Percentiles rank a stretch among this genome's conserved stretches.
Evolutionary conservation across 2,797 vertebrate species (phyloP).

Genomic region (Thunnus albacares): DNA sequence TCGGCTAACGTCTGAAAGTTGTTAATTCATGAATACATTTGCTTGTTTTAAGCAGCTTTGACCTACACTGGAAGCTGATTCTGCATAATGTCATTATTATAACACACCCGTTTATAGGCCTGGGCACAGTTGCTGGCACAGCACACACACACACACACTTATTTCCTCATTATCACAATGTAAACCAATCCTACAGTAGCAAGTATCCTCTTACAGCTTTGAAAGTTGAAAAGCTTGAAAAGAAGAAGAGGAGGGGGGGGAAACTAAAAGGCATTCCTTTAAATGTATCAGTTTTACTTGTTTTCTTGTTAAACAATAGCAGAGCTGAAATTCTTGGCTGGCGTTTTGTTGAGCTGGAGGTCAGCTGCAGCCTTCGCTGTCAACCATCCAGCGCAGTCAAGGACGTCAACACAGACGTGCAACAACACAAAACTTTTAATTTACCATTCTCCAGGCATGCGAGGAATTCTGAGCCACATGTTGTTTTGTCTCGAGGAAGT

Average conservation of each 20-base stretch:
- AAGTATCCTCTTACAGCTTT: not conserved
- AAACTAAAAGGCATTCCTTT: not conserved
- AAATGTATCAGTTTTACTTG: not conserved
- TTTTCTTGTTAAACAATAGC: not conserved
- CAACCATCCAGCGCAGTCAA: constrained; percentile 27
- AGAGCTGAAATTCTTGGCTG: not conserved
- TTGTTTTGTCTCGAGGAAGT: constrained; percentile 72
- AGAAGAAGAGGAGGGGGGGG: not conserved
- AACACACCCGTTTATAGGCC: not conserved
- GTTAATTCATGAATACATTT: not conserved
- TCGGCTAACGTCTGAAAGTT: not conserved
- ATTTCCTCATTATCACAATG: not conserved
- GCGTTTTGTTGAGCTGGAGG: not conserved
- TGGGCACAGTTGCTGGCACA: not conserved
- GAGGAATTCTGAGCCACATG: constrained; percentile 62
- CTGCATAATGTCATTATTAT: not conserved
- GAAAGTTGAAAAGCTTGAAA: not conserved
- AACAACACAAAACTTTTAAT: constrained; percentile 10
- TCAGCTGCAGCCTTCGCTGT: constrained; percentile 15
- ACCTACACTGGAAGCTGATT: not conserved
- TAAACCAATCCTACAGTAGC: not conserved
- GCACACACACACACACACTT: not conserved
- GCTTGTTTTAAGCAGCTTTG: not conserved
- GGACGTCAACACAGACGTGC: constrained; percentile 17
- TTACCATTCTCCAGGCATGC: constrained; percentile 43